Conservation (phyloP, 92 coral and sea anemone genomes). For the Phenganax subtilis region DNA sequence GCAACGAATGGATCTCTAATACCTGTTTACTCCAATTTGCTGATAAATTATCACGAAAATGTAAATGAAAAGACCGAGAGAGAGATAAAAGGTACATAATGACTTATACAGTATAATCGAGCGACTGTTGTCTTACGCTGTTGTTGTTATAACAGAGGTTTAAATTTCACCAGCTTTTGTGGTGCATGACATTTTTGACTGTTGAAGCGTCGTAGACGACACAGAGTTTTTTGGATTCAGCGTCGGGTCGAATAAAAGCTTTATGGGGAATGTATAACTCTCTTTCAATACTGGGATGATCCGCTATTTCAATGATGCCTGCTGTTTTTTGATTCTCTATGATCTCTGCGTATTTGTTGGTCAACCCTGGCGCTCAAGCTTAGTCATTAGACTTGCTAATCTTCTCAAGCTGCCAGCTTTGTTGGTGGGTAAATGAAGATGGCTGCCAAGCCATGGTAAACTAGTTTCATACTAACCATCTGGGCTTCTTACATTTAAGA, state of each 20-base stretch:
- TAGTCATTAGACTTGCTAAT: conserved; percentile 26
- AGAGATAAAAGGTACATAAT: no score
- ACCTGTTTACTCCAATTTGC: no score
- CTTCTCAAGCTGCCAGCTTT: conserved; percentile 43
- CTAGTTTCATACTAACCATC: conserved; percentile 36
- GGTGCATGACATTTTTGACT: no score
- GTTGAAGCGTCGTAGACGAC: conserved; percentile 51
- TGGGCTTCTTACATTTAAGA: not conserved
- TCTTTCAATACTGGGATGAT: conserved; percentile 20
- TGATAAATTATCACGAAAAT: no score
- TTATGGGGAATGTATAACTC: conserved; percentile 57
- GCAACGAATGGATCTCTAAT: no score
- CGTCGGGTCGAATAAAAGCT: conserved; percentile 42
- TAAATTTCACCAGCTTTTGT: no score
- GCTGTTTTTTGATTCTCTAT: conserved; percentile 42
- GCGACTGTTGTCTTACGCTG: no score
- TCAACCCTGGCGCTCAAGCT: conserved; percentile 43
- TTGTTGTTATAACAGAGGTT: no score
- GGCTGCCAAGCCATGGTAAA: conserved; percentile 53
- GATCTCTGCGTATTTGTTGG: conserved; percentile 32
- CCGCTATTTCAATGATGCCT: conserved; percentile 31
- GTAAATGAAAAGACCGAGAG: no score
- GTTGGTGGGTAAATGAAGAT: conserved; percentile 48
- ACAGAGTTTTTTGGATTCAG: conserved; percentile 45
- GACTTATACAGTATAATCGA: no score